These are phyloP conservation scores for Monochamus saltuarius DNA, from an alignment of 1,140 invertebrate species.

Conservation along the genomic window DNA sequence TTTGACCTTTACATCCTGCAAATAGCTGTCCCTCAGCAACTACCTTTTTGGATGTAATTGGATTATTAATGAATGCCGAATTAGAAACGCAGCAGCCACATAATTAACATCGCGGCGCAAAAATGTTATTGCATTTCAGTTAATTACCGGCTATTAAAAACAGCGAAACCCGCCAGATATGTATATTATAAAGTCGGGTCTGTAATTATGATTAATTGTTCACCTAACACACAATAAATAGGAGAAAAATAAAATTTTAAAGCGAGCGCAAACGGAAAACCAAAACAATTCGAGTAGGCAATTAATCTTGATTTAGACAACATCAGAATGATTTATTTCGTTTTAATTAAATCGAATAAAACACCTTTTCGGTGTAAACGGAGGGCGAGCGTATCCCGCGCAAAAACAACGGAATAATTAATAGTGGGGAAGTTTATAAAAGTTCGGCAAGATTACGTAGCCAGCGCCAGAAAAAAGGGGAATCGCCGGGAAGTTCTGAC, in stretches of 20 bases:
- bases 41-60: too few species aligned
- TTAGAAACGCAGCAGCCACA: too few species aligned
- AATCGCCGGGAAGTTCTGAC: slow-evolving; percentile 2
- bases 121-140: too few species aligned
- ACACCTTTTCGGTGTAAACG: slow-evolving; percentile 9
- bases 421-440: slow-evolving; percentile 1
- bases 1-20: too few species aligned
- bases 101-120: too few species aligned
- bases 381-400: not conserved
- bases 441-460: slow-evolving; percentile 1
- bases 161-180: too few species aligned
- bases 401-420: slow-evolving; percentile 1
- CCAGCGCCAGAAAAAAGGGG: not conserved
- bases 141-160: too few species aligned
- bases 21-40: too few species aligned
- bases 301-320: slow-evolving; percentile 20
- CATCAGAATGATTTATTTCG: slow-evolving; percentile 22
- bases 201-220: too few species aligned
- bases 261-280: not conserved
- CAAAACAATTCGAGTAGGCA: slow-evolving; percentile 9
- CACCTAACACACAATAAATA: too few species aligned
- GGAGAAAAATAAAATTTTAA: slow-evolving; percentile 1
- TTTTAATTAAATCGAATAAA: slow-evolving; percentile 19
- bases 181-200: too few species aligned
- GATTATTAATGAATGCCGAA: too few species aligned